Percentiles rank a stretch among this genome's conserved stretches.
Evolutionary conservation across 1,140 invertebrate genomes (phyloP).

Genomic region (Drosophila carrolli): DNA sequence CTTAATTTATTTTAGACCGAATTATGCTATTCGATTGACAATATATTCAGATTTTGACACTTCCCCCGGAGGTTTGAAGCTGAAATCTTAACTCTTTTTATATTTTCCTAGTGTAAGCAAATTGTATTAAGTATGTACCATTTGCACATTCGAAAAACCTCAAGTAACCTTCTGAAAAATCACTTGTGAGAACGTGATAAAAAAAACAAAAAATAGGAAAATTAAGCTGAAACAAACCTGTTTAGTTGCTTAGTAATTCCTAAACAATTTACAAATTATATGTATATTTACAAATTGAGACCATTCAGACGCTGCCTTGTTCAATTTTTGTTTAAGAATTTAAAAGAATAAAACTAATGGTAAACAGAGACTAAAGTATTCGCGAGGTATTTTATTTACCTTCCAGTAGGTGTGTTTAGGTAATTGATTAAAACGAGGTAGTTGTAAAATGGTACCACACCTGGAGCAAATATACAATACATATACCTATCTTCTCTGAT

Average conservation of each 20-base stretch:
- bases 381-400: slow-evolving; percentile 16
- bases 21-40: too few relatives aligned
- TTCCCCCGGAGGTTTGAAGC: too few relatives aligned
- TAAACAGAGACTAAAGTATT: slow-evolving; percentile 18
- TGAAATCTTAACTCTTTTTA: too few relatives aligned
- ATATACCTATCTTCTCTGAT: background rate
- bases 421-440: background rate
- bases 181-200: too few relatives aligned
- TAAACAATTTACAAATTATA: slow-evolving; percentile 2
- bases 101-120: too few relatives aligned
- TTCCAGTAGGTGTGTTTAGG: background rate
- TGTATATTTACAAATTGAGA: slow-evolving; percentile 24
- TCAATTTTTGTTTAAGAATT: slow-evolving; percentile 23
- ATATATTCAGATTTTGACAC: too few relatives aligned
- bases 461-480: background rate
- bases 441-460: background rate
- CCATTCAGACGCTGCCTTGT: background rate
- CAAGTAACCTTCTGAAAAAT: too few relatives aligned
- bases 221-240: background rate
- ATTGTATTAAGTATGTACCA: too few relatives aligned
- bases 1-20: too few relatives aligned
- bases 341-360: slow-evolving; percentile 21
- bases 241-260: slow-evolving; percentile 2
- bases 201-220: background rate
- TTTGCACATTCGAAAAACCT: too few relatives aligned